Evolutionary conservation across 1,140 invertebrate genomes (phyloP).

Genomic region (Euglossa dilemma): DNA sequence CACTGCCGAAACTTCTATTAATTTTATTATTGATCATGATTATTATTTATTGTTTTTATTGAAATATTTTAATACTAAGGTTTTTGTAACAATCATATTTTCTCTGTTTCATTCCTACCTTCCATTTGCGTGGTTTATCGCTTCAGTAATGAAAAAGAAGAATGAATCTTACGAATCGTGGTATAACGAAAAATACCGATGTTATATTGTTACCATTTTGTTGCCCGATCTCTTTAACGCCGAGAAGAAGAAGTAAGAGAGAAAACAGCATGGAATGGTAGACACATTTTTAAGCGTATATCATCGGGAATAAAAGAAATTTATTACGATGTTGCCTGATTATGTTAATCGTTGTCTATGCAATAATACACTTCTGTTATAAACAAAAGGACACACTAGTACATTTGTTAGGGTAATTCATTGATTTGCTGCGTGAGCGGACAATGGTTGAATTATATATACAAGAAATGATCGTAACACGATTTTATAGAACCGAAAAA

Average conservation of each 20-base stretch:
- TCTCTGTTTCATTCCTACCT: slow-evolving; percentile 63
- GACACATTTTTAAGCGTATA: slow-evolving; percentile 45
- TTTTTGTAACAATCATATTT: slow-evolving; percentile 80
- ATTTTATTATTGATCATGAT: slow-evolving; percentile 80
- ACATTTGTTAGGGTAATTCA: slow-evolving; percentile 19
- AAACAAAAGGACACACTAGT: neutral
- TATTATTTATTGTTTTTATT: slow-evolving; percentile 83
- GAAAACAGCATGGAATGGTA: slow-evolving; percentile 14
- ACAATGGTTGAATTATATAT: slow-evolving; percentile 12
- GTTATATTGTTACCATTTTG: slow-evolving; percentile 9
- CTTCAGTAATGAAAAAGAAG: neutral
- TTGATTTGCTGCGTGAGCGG: slow-evolving; percentile 34
- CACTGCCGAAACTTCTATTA: slow-evolving; percentile 82
- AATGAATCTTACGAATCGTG: neutral
- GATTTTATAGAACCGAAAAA: slow-evolving; percentile 24
- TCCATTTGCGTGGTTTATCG: slow-evolving; percentile 31
- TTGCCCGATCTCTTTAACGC: neutral
- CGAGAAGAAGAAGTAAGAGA: neutral
- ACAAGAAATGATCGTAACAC: slow-evolving; percentile 17
- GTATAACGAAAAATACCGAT: neutral
- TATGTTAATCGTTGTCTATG: slow-evolving; percentile 37
- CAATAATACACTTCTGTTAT: slow-evolving; percentile 23
- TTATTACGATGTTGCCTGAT: slow-evolving; percentile 21
- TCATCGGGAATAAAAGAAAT: slow-evolving; percentile 6
- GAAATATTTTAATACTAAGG: slow-evolving; percentile 83